Conservation (phyloP, 2,888 invertebrate species). For the Pecten maximus region DNA sequence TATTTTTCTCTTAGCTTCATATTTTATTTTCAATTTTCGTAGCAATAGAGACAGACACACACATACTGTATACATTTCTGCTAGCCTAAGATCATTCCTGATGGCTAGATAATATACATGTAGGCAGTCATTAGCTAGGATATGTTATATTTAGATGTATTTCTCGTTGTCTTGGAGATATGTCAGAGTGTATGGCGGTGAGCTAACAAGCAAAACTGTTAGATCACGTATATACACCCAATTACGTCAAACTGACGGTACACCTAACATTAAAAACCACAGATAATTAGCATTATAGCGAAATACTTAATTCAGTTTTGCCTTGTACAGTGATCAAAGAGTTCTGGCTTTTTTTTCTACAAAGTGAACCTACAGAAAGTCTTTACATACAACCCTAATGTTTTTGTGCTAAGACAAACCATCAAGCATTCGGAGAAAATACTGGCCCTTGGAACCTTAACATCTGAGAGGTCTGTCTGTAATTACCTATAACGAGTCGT, state of each 20-base stretch:
- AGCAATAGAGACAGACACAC: no score
- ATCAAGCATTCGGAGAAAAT: background rate
- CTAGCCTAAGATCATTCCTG: no score
- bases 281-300: background rate
- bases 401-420: background rate
- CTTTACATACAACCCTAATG: background rate
- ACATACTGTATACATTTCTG: no score
- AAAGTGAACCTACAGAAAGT: background rate
- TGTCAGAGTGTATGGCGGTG: background rate
- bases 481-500: background rate
- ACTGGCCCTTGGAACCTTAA: background rate
- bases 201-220: background rate
- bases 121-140: background rate
- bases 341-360: background rate
- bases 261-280: background rate
- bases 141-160: background rate
- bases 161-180: background rate
- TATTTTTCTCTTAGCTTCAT: no score
- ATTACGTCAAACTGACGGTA: background rate
- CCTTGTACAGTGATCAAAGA: background rate
- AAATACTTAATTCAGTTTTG: background rate
- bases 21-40: no score
- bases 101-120: no score
- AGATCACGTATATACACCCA: background rate
- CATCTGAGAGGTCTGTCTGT: background rate